A percentile compares a stretch with the other conserved stretches of the same genome.
Conservation (phyloP, 2,888 invertebrate species). For the Masnerella sp. region DNA sequence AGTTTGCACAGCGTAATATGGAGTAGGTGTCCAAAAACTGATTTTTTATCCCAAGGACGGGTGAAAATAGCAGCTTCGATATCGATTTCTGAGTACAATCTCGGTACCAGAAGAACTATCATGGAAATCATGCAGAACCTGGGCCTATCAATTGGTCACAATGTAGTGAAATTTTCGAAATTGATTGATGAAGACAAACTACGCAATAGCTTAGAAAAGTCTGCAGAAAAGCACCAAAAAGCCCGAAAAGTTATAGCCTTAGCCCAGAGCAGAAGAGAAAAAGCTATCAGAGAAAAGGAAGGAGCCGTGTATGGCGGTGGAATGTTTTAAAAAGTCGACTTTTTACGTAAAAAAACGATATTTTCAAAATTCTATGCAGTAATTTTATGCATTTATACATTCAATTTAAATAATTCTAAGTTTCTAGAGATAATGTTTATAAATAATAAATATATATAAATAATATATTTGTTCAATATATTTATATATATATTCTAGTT, state of each 20-base stretch:
- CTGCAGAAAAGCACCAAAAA: conserved; percentile 24
- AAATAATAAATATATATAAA: too few relatives aligned
- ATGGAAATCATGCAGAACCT: conserved; percentile 37
- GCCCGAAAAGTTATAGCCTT: conserved; percentile 21
- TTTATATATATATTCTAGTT: too few relatives aligned
- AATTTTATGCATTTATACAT: too few relatives aligned
- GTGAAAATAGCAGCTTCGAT: conserved; percentile 24
- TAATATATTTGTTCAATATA: too few relatives aligned
- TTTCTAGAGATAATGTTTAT: too few relatives aligned
- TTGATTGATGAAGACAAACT: conserved; percentile 4
- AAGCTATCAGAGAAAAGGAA: conserved; percentile 36
- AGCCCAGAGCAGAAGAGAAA: conserved; percentile 31
- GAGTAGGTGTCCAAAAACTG: conserved; percentile 36
- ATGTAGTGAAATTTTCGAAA: conserved; percentile 12
- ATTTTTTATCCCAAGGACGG: conserved; percentile 10
- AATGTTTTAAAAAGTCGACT: conserved; percentile 33
- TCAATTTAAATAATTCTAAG: too few relatives aligned
- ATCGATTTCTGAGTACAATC: conserved; percentile 41
- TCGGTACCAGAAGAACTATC: conserved; percentile 34
- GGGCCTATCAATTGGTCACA: conserved; percentile 21
- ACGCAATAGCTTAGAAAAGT: conserved; percentile 7
- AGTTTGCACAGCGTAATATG: conserved; percentile 41
- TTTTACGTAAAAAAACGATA: too few relatives aligned
- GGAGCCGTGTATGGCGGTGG: conserved; percentile 34
- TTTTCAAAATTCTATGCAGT: too few relatives aligned